Base-by-base conservation (phyloP, 2,797 vertebrate species). In the Phataginus tetradactyla region DNA sequence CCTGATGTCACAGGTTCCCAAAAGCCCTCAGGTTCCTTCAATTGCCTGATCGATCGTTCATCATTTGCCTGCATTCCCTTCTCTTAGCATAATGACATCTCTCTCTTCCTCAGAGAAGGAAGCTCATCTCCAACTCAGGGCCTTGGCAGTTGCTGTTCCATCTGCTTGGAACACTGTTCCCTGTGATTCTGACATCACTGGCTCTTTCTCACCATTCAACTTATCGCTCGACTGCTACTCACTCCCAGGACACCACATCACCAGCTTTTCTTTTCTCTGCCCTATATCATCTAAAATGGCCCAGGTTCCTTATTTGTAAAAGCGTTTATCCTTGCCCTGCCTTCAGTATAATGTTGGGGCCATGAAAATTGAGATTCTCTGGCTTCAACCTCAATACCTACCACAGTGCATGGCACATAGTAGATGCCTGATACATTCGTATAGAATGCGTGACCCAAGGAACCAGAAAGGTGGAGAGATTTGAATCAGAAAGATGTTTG, bases 361-460 rank as follows among this genome's bases (percentile, higher is more conserved):
- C 57, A 3, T 1, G 10, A 51, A 18, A 69, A 78, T 0, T 78
- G 49, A 81, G 18, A 74, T 29, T 71, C 79, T 86, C 32, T 59
- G 72, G 5, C 45, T 71, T 66, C 81, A n/a, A 53, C 17, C n/a
- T 75, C 12, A 6, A 0, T n/a, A 27, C 7, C 25, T 12, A 11
- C 27, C 21, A 7, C 45, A 15, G n/a, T 8, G 5, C 12, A 37
- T 10, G 13, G 8, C 45, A 23, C 39, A 10, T 25, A 57, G 39
- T 23, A 88, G 11, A 6, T 86, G 37, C 32, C 37, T 1, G 0
- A 17, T n/a, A 32, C 45, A 68, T 86, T 51, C 27, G 0, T n/a
- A 34, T 13, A 13, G 5, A 34, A 39, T 1, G 21, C 45, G 17
- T 10, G 34, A 12, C 39, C 4, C 0, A 0, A 29, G 34, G 32